A percentile compares a stretch with the other conserved stretches of the same genome.
Conservation (phyloP, 2,888 invertebrate species). For the Osmoderma eremita region DNA sequence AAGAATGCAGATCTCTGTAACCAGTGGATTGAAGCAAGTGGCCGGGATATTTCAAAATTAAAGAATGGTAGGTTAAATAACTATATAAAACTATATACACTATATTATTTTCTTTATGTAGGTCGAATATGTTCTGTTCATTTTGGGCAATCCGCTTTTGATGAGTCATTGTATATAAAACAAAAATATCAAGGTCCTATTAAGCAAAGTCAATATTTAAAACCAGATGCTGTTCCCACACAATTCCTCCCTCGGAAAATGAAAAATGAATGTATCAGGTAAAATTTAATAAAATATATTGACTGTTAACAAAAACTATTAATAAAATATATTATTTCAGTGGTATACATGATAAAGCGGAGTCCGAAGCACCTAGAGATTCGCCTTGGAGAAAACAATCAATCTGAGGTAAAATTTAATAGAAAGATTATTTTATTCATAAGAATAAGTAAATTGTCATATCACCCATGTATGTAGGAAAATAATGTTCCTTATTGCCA, state of each 20-base stretch:
- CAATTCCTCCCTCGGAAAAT: neutral
- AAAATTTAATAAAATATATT: too few relatives aligned
- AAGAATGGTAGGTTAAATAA: neutral
- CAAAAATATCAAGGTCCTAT: neutral
- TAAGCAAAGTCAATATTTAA: neutral
- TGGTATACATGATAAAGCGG: too few relatives aligned
- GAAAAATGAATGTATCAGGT: too few relatives aligned
- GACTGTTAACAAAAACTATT: too few relatives aligned
- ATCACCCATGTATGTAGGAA: too few relatives aligned
- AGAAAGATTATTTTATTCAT: too few relatives aligned
- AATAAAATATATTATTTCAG: too few relatives aligned
- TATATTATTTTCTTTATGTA: neutral
- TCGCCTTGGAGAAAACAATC: too few relatives aligned
- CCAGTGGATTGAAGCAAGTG: neutral
- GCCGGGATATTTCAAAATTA: neutral
- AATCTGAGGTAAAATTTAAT: too few relatives aligned
- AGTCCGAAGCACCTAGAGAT: too few relatives aligned
- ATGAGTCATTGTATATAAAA: neutral
- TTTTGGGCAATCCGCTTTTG: neutral
- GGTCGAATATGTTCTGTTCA: neutral
- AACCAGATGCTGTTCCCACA: neutral
- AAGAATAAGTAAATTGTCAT: too few relatives aligned
- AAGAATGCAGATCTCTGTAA: neutral
- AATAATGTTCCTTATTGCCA: too few relatives aligned
- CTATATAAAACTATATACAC: neutral